Base-by-base conservation (phyloP, 2,888 invertebrate genomes). In the Gastrophysa polygoni region DNA sequence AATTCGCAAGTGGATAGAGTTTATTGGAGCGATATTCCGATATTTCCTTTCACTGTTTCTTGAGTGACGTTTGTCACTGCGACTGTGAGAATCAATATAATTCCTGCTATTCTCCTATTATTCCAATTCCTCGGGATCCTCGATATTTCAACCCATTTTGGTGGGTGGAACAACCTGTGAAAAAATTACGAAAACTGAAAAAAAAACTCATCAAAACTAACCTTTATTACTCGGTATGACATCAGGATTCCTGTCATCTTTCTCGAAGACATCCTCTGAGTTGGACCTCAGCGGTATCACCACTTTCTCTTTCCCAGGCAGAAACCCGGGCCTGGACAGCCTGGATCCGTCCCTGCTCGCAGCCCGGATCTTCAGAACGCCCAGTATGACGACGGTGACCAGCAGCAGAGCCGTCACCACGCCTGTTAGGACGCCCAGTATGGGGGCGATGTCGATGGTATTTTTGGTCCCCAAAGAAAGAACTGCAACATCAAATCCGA, bases 221-320 rank as follows among this genome's bases (percentile, higher is more conserved):
- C 93, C 92, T 89, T 93, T 93, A 79, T 91, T 93, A 71, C 91
- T 88, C 24, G 94, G 93, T 63, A 94, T 91, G 68, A 94, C 92
- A 79, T 94, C 94, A 24, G 94, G 94, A 84, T 94, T 94, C 80
- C 90, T 91, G 82, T 95, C 95, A 77, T 95, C 94, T 69, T 85
- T 85, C 68, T 87, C 88, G 73, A 91, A 90, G 77, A 91, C 87
- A 76, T 90, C 90, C 69, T 91, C 89, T 17, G 88, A 86, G 70
- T 82, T 83, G 72, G 84, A 85, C 71, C 85, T 84, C 68, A 86
- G 84, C 71, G 89, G 89, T 78, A 89, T 82, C 59, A 88, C 85
- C 67, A 87, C 88, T 82, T 90, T 91, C 80, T 89, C 85, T 80
- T 87, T 88, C 75, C 86, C 84, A 71, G 85, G 84, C 70, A 87